Conservation (phyloP, 2,113 vertebrate genomes). For the Thymallus thymallus region DNA sequence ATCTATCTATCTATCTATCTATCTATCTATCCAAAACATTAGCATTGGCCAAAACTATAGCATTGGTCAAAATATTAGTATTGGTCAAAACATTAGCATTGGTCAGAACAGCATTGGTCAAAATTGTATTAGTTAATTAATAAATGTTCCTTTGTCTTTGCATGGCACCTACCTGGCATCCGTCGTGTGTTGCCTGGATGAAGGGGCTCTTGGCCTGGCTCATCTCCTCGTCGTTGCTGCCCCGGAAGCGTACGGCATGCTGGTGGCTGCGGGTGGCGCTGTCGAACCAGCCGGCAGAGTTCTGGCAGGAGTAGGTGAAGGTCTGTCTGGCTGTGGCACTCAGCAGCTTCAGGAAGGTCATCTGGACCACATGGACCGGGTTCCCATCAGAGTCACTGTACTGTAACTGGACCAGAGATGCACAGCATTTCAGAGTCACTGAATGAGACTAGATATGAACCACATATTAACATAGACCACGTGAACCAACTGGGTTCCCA, state of each 20-base stretch:
- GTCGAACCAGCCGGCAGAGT: conserved; percentile 85
- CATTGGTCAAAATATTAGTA: too few species aligned
- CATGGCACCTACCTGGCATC: conserved; percentile 79
- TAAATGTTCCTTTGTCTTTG: not conserved
- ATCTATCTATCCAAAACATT: too few species aligned
- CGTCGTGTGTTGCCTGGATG: conserved; percentile 75
- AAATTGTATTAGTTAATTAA: too few species aligned
- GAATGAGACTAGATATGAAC: not conserved
- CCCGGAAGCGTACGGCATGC: conserved; percentile 77
- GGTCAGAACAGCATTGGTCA: too few species aligned
- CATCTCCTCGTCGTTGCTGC: conserved; percentile 81
- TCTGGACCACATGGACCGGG: conserved; percentile 82
- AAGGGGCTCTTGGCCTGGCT: conserved; percentile 75
- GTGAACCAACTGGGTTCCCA: too few species aligned
- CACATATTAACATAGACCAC: not conserved
- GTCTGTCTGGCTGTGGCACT: conserved; percentile 82
- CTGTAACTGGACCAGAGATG: conserved; percentile 76
- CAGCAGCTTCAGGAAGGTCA: conserved; percentile 89
- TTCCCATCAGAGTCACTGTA: conserved; percentile 82
- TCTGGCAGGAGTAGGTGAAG: conserved; percentile 86
- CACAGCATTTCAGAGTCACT: too few species aligned
- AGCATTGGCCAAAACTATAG: too few species aligned
- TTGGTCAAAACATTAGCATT: too few species aligned
- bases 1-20: too few species aligned
- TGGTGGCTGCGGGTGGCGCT: conserved; percentile 62